A percentile compares a stretch with the other conserved stretches of the same genome.
Conservation (phyloP, 2,113 vertebrate genomes). For the Chlamydotis undulata region DNA sequence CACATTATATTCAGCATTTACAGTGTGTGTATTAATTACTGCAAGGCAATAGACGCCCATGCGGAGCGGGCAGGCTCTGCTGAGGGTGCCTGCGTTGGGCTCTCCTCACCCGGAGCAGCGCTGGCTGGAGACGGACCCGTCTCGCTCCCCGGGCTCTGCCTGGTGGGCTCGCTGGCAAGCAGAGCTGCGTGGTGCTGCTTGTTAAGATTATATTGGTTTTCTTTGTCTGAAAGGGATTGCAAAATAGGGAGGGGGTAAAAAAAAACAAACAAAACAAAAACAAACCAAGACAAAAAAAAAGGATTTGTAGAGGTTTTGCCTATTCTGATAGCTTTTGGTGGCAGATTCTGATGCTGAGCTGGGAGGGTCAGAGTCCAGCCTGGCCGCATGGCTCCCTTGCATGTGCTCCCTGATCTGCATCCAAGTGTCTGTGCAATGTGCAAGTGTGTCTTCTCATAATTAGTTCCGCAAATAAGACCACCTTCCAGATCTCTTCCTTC, state of each 20-base stretch:
- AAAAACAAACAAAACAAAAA: neutral
- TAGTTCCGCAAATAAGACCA: neutral
- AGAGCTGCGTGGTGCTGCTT: neutral
- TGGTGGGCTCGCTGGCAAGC: accelerated
- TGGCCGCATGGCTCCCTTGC: neutral
- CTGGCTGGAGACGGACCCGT: neutral
- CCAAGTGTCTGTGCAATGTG: neutral
- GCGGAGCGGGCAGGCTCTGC: neutral
- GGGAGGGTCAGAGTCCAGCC: neutral
- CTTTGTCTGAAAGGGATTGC: neutral
- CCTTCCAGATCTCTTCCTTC: neutral
- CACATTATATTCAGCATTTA: neutral
- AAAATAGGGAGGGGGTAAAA: accelerated
- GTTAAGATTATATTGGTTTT: neutral
- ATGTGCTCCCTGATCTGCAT: neutral
- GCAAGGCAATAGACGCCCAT: neutral
- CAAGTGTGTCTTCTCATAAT: neutral
- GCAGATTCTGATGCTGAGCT: neutral
- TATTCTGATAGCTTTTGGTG: neutral
- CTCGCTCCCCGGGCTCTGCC: neutral
- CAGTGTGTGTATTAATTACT: neutral
- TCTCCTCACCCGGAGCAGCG: accelerated
- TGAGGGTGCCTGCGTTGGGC: accelerated
- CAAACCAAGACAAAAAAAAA: too few relatives aligned
- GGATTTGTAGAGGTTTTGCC: neutral